Evolutionary conservation across 23 tunicate species (phyloP).

Genomic region (Styela clava): DNA sequence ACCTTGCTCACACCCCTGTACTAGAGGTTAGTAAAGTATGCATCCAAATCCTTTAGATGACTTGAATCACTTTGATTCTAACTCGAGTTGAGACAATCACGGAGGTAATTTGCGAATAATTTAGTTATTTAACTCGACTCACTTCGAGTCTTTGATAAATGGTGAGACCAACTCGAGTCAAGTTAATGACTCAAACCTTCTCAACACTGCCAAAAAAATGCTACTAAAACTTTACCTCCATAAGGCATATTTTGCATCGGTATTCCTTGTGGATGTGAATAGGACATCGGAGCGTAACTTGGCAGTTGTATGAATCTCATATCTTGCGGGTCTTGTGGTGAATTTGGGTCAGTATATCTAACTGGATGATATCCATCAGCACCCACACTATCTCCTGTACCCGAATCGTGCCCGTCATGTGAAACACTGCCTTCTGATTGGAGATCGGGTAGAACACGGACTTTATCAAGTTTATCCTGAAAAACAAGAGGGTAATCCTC

Average conservation of each 20-base stretch:
- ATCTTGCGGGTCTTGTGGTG: background rate
- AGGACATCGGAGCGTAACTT: background rate
- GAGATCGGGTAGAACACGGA: constrained; percentile 22
- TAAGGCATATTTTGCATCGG: background rate
- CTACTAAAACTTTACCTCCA: background rate
- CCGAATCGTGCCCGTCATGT: constrained; percentile 58
- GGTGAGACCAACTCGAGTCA: no score
- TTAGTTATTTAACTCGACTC: no score
- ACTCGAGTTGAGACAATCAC: no score
- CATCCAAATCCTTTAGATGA: no score
- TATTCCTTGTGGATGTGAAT: background rate
- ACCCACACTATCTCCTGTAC: constrained; percentile 82
- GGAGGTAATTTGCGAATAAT: no score
- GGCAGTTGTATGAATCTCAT: background rate
- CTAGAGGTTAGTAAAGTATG: no score
- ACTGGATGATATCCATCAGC: constrained; percentile 56
- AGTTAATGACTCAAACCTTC: no score
- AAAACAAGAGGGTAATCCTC: no score
- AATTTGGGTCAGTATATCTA: background rate
- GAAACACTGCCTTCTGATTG: constrained; percentile 48
- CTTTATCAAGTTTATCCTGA: constrained; percentile 20
- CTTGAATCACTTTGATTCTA: no score
- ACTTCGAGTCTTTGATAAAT: no score
- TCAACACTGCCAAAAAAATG: no score
- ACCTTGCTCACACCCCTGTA: no score